Evolutionary conservation across 2,888 invertebrate species (phyloP).

Genomic region (Macroteleia sp.): DNA sequence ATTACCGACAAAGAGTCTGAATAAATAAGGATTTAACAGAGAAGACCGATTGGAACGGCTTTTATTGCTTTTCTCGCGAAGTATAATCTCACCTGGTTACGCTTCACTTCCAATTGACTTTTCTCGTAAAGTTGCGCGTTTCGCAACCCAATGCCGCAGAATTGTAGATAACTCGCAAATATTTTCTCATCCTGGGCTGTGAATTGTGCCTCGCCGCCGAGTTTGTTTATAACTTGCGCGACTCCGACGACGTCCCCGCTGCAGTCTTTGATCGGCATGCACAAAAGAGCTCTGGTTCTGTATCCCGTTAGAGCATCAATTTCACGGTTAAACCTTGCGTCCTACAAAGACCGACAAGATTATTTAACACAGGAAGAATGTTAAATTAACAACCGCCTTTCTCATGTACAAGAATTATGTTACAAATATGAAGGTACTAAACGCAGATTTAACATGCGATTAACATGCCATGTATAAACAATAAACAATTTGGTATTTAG

Average conservation of each 20-base stretch:
- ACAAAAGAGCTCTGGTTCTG: conserved; percentile 94
- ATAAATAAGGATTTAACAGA: conserved; percentile 33
- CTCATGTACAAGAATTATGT: too few relatives aligned
- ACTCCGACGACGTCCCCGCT: conserved; percentile 98
- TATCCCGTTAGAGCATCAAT: conserved; percentile 97
- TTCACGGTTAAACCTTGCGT: conserved; percentile 95
- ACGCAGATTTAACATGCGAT: too few relatives aligned
- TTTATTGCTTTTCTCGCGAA: conserved; percentile 34
- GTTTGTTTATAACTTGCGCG: conserved; percentile 97
- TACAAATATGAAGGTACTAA: too few relatives aligned
- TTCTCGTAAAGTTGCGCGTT: conserved; percentile 98
- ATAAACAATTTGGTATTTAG: too few relatives aligned
- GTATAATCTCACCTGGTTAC: conserved; percentile 89
- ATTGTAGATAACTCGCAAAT: conserved; percentile 96
- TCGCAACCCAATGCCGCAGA: conserved; percentile 97
- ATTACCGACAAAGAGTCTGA: conserved; percentile 22
- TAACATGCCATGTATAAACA: too few relatives aligned
- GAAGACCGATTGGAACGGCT: conserved; percentile 22
- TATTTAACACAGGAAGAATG: conserved; percentile 4
- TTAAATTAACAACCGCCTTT: conserved; percentile 27
- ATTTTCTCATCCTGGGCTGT: conserved; percentile 95
- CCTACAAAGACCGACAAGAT: conserved; percentile 85
- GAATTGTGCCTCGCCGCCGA: conserved; percentile 91
- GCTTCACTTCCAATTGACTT: conserved; percentile 96
- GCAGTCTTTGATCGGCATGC: conserved; percentile 98